phyloP scores from a whole-genome alignment of 1,140 invertebrate species.

The Caenorhabditis latens region DNA sequence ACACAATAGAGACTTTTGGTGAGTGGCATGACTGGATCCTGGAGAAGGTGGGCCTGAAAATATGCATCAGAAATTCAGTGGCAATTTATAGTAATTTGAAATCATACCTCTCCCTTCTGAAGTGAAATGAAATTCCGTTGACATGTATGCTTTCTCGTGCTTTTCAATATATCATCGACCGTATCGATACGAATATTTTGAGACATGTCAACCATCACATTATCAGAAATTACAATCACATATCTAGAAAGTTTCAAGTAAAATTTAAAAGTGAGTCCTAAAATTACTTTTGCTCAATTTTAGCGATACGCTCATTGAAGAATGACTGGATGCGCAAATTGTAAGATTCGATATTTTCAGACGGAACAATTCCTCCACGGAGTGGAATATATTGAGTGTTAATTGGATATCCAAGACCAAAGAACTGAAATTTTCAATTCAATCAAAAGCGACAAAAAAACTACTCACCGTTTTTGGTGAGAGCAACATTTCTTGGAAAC shows the following conservation, averaged over 20 bases:
- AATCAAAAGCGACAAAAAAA: background rate
- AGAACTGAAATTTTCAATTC: background rate
- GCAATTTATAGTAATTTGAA: background rate
- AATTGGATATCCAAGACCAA: conserved; percentile 17
- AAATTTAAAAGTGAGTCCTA: background rate
- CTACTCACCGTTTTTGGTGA: background rate
- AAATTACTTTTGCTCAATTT: conserved; percentile 34
- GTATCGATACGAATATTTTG: background rate
- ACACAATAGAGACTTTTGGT: conserved; percentile 23
- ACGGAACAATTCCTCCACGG: background rate
- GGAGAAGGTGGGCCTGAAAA: conserved; percentile 5
- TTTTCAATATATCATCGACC: conserved; percentile 41
- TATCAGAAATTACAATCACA: conserved; percentile 19
- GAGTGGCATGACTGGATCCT: conserved; percentile 7
- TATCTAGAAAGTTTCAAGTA: background rate
- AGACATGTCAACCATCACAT: conserved; percentile 39
- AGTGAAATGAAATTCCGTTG: conserved; percentile 31
- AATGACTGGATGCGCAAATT: conserved; percentile 12
- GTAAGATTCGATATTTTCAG: conserved; percentile 15
- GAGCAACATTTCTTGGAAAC: conserved; percentile 24
- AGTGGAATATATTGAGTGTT: conserved; percentile 20
- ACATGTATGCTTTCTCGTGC: conserved; percentile 15
- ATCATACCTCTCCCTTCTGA: conserved; percentile 3
- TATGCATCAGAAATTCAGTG: background rate
- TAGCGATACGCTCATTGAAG: background rate